Evolutionary conservation across 2,888 invertebrate species (phyloP).

Genomic region (Stegophylla sp.): DNA sequence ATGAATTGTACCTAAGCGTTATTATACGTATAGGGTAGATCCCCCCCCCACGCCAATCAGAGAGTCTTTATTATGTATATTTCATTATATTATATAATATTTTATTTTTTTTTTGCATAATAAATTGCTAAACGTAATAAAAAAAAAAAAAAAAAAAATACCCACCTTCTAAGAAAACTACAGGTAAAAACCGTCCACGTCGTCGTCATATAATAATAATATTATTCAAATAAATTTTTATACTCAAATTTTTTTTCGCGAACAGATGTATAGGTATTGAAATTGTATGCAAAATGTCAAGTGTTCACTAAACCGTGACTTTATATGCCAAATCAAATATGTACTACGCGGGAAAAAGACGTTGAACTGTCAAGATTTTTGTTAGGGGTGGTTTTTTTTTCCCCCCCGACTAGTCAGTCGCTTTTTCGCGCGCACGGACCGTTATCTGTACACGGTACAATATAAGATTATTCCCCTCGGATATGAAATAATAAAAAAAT

Average conservation of each 20-base stretch:
- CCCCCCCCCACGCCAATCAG: conserved; percentile 52
- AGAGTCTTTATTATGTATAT: conserved; percentile 36
- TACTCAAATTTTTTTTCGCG: conserved; percentile 27
- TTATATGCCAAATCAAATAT: conserved; percentile 41
- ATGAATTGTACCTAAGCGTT: too few relatives aligned
- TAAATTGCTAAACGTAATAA: conserved; percentile 20
- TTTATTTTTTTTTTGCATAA: conserved; percentile 50
- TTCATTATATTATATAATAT: neutral
- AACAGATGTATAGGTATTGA: conserved; percentile 55
- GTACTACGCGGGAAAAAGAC: conserved; percentile 39
- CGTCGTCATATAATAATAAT: conserved; percentile 39
- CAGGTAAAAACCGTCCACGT: conserved; percentile 56
- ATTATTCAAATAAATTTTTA: neutral
- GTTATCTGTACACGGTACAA: conserved; percentile 41
- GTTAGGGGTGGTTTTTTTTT: conserved; percentile 45
- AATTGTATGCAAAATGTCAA: conserved; percentile 58
- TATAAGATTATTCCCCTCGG: conserved; percentile 38
- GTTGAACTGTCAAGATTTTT: conserved; percentile 58
- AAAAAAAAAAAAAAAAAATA: conserved; percentile 31
- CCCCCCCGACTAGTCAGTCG: conserved; percentile 8
- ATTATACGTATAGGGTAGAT: conserved; percentile 8
- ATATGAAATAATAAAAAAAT: conserved; percentile 10
- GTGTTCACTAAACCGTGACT: conserved; percentile 58
- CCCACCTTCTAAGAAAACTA: conserved; percentile 37
- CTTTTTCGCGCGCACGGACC: conserved; percentile 39